Conservation (phyloP, 2,113 vertebrate species). For the Syngnathus scovelli region DNA sequence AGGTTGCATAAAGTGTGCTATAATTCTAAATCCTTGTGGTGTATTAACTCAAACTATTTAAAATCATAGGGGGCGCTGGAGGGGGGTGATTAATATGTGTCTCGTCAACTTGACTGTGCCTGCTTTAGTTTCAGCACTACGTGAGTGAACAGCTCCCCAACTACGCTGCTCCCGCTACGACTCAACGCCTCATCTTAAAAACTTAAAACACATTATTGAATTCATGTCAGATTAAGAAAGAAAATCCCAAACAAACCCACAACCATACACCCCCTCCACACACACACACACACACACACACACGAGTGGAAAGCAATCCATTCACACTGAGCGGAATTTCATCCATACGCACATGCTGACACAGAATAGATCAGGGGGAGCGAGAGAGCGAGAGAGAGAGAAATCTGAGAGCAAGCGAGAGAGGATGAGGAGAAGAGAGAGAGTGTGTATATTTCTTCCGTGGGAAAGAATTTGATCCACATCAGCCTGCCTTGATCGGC, state of each 20-base stretch:
- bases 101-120: conserved; percentile 7
- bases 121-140: conserved; percentile 53
- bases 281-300: background rate
- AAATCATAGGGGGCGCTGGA: background rate
- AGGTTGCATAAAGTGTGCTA: background rate
- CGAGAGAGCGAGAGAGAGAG: background rate
- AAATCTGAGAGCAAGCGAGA: background rate
- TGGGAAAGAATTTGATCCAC: conserved; percentile 41
- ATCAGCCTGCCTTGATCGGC: conserved; percentile 38
- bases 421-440: background rate
- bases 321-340: background rate
- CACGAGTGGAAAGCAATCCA: background rate
- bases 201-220: background rate
- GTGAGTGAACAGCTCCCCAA: conserved; percentile 46
- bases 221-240: background rate
- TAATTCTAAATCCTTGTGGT: background rate
- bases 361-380: background rate
- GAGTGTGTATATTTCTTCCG: conserved; percentile 22
- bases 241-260: background rate
- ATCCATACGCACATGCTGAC: background rate
- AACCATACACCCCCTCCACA: background rate
- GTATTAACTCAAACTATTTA: too few relatives aligned
- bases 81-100: background rate
- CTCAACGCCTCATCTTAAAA: background rate
- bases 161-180: conserved; percentile 26